Percentiles rank a stretch among this genome's conserved stretches.
Conservation (phyloP, 2,113 vertebrate species). For the Cnemophilus loriae region DNA sequence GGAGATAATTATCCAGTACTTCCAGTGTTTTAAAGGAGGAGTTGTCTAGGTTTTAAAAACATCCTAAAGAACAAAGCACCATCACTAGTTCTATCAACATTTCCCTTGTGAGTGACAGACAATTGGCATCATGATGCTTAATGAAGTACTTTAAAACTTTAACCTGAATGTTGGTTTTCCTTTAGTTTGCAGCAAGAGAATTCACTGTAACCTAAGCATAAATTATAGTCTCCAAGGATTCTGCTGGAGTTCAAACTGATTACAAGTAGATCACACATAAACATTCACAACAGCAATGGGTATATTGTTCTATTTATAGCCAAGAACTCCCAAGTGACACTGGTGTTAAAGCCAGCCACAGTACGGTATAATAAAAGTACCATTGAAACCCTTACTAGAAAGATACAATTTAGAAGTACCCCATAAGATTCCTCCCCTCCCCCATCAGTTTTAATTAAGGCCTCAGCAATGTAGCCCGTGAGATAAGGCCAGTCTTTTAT, state of each 20-base stretch:
- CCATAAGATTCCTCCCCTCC: background rate
- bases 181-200: conserved; percentile 67
- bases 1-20: background rate
- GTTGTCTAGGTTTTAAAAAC: background rate
- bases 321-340: conserved; percentile 73
- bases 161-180: conserved; percentile 9
- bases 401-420: conserved; percentile 71
- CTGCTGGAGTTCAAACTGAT: conserved; percentile 74
- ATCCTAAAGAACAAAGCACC: background rate
- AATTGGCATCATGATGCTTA: background rate
- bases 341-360: conserved; percentile 74
- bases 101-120: background rate
- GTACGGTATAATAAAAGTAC: conserved; percentile 79
- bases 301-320: conserved; percentile 64
- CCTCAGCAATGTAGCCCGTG: conserved; percentile 77
- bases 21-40: conserved; percentile 37
- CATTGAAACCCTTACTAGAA: conserved; percentile 67
- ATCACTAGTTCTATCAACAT: background rate
- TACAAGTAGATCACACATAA: conserved; percentile 59
- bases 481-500: conserved; percentile 67
- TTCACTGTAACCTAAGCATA: conserved; percentile 70
- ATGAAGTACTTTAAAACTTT: conserved; percentile 15
- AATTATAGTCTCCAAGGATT: conserved; percentile 65
- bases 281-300: conserved; percentile 48
- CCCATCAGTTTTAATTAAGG: conserved; percentile 76